Base-by-base conservation (phyloP, 2,113 vertebrate species). In the Toxostoma redivivum region DNA sequence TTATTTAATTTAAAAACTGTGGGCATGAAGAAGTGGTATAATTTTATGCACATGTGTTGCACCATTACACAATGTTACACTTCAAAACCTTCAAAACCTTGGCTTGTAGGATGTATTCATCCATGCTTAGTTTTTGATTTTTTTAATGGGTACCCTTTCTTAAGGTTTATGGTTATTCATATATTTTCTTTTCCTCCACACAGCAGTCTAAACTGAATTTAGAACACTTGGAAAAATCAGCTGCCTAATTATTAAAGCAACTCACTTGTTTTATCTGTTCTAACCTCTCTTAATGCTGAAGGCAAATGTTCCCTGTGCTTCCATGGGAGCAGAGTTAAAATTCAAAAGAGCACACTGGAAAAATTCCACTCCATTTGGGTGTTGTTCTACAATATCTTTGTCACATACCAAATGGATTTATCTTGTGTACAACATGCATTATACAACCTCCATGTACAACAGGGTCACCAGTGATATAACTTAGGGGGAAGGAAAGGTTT, bases 171-270 rank as follows among this genome's bases (percentile, higher is more conserved):
- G 7, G 16, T 58, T 77, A 27, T 84, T 81, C 21, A 78, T 35
- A 22, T 22, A 17, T 90, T 89, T 90, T 73, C 42, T 86, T 54
- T 69, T 72, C 47, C 11, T 60, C 48, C 40, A 45, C 22, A 23
- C 6, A 60, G 30, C 23, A 57, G 2, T 35, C 38, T 40, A 71
- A 90, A 64, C 37, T 69, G 48, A 71, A 87, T 64, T 79, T 54
- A 81, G n/a, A 78, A 47, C 7, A 42, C 51, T 51, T 74, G 17
- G 24, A 74, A 91, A 92, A 81, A 67, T 12, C 81, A 84, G 18
- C 38, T 89, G 27, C 28, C 84, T 92, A 84, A 84, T 93, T 93
- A 92, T 67, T 89, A 54, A 89, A 94, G 73, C 56, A 73, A 57
- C 30, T 88, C 60, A 62, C 22, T 89, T 70, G 10, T 20, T 91